Conservation (phyloP, 2,888 invertebrate genomes). For the Ctena decussata region DNA sequence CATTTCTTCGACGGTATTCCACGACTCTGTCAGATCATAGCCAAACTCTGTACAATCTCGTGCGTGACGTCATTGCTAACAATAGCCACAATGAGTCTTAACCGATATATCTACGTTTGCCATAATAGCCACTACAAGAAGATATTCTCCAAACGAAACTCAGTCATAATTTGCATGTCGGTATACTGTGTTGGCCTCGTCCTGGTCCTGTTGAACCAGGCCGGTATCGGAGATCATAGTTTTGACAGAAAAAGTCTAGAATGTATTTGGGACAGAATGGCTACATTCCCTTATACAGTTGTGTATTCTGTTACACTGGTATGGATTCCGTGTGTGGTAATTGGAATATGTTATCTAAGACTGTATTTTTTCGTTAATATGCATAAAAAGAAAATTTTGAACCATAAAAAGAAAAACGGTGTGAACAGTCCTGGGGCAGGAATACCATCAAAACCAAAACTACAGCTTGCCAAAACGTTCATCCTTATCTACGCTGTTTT, state of each 20-base stretch:
- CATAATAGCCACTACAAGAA: slow-evolving; percentile 52
- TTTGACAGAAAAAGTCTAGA: slow-evolving; percentile 71
- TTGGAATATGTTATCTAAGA: slow-evolving; percentile 54
- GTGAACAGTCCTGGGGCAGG: background rate
- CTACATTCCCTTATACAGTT: slow-evolving; percentile 67
- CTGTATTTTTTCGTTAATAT: slow-evolving; percentile 41
- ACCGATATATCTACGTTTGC: slow-evolving; percentile 69
- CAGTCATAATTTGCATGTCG: slow-evolving; percentile 49
- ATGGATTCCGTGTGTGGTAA: slow-evolving; percentile 50
- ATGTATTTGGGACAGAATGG: slow-evolving; percentile 75
- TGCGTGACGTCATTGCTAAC: slow-evolving; percentile 71
- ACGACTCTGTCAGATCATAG: slow-evolving; percentile 60
- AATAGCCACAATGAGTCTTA: slow-evolving; percentile 61
- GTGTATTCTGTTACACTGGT: slow-evolving; percentile 64
- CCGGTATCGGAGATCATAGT: slow-evolving; percentile 67
- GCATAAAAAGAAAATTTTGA: background rate
- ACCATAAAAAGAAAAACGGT: background rate
- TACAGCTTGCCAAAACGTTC: slow-evolving; percentile 63
- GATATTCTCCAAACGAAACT: slow-evolving; percentile 52
- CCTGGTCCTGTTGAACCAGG: slow-evolving; percentile 68
- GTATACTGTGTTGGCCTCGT: slow-evolving; percentile 63
- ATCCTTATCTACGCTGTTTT: slow-evolving; percentile 61
- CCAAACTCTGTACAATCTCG: slow-evolving; percentile 67
- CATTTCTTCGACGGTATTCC: slow-evolving; percentile 59
- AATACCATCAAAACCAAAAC: background rate